phyloP scores from a whole-genome alignment of 2,797 vertebrate species.

The Streptopelia turtur region DNA sequence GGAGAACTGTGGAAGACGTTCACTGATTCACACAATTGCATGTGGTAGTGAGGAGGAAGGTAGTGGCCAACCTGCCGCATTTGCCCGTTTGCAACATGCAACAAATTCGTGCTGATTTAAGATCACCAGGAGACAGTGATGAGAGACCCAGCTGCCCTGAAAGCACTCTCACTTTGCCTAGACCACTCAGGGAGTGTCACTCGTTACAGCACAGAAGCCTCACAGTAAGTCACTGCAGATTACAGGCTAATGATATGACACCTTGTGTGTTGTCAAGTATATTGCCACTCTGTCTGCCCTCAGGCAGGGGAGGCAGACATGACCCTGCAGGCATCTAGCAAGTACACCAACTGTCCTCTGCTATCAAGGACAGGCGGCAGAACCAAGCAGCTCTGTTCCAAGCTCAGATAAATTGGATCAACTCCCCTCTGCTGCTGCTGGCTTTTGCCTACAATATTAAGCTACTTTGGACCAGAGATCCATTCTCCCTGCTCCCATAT shows the following conservation, averaged over 20 bases:
- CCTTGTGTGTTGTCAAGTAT: conserved; percentile 20
- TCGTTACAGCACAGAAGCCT: conserved; percentile 10
- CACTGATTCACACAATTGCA: neutral
- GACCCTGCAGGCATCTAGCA: neutral
- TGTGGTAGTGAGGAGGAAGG: neutral
- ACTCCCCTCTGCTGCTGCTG: neutral
- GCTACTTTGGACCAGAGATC: conserved; percentile 33
- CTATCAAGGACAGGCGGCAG: conserved; percentile 8
- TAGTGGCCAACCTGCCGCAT: neutral
- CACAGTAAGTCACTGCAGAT: neutral
- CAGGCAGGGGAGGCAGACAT: conserved; percentile 6
- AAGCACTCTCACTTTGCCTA: neutral
- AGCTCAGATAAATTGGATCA: conserved; percentile 34
- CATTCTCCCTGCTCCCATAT: neutral
- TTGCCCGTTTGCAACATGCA: neutral
- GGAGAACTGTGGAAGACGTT: neutral
- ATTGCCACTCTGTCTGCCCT: neutral
- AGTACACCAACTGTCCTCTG: neutral
- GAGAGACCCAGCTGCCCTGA: conserved; percentile 11
- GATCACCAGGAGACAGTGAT: neutral
- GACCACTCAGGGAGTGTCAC: neutral
- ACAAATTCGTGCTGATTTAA: neutral
- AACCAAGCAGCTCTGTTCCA: conserved; percentile 3
- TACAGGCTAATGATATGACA: conserved; percentile 42
- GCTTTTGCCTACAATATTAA: conserved; percentile 47